Conservation (phyloP, 2,888 invertebrate species). For the Oegoconia quadripuncta region DNA sequence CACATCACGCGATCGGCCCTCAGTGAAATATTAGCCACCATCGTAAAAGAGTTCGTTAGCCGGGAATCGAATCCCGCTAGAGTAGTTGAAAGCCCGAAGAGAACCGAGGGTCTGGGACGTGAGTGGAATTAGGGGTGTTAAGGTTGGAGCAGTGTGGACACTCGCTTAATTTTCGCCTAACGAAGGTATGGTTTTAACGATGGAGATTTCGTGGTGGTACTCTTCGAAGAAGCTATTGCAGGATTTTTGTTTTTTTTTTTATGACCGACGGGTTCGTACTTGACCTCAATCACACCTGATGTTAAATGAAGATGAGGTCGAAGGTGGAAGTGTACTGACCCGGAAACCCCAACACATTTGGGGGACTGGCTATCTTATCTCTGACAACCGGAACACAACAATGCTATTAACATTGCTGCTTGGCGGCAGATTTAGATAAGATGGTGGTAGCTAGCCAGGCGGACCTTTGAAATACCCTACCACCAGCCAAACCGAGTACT, state of each 20-base stretch:
- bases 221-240: background rate
- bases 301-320: no score
- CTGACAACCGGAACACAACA: no score
- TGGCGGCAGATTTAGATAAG: no score
- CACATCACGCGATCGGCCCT: conserved; percentile 40
- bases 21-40: conserved; percentile 32
- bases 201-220: background rate
- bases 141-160: conserved; percentile 3
- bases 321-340: no score
- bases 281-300: no score
- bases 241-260: background rate
- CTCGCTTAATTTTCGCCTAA: conserved; percentile 7
- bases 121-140: conserved; percentile 14
- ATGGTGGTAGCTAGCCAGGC: no score
- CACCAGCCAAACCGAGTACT: no score
- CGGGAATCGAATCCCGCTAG: conserved; percentile 36
- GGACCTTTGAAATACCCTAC: no score
- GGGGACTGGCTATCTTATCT: no score
- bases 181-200: background rate
- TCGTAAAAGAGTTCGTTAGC: conserved; percentile 44
- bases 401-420: no score
- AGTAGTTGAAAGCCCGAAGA: conserved; percentile 30
- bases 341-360: no score
- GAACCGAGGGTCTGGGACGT: conserved; percentile 21
- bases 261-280: no score